phyloP scores from a whole-genome alignment of 1,140 invertebrate species.

The Mactra quadrangularis region DNA sequence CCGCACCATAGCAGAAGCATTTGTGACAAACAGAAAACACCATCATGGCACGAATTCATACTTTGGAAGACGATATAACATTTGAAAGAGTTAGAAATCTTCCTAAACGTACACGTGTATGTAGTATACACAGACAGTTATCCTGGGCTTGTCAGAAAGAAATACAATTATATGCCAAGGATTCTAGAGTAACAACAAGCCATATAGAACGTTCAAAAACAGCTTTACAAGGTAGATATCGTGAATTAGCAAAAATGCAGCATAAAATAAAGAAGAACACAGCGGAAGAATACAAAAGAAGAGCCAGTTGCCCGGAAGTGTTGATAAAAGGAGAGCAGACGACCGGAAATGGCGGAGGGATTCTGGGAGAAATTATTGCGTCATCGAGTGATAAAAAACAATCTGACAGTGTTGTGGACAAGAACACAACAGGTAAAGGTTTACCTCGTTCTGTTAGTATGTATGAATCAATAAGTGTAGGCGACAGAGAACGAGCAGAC shows the following conservation, averaged over 20 bases:
- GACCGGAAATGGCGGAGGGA: no score
- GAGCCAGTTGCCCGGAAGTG: constrained; percentile 36
- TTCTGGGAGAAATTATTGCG: no score
- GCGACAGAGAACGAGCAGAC: neutral
- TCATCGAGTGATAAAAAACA: no score
- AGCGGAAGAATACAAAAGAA: neutral
- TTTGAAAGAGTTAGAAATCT: constrained; percentile 66
- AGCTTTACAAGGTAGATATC: constrained; percentile 50
- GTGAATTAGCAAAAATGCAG: constrained; percentile 45
- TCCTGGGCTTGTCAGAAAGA: constrained; percentile 66
- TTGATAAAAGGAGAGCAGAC: no score
- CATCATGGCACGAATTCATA: constrained; percentile 56
- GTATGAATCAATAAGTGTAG: neutral
- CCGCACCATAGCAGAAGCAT: no score
- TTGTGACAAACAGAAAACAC: no score
- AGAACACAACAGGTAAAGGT: no score
- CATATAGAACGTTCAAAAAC: constrained; percentile 54
- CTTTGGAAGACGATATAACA: constrained; percentile 67
- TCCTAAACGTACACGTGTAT: constrained; percentile 62
- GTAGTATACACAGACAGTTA: constrained; percentile 65
- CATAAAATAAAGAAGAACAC: constrained; percentile 17
- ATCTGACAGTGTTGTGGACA: no score
- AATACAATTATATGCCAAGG: constrained; percentile 63
- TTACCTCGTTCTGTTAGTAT: constrained; percentile 21
- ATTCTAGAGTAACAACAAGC: constrained; percentile 53